phyloP scores from a whole-genome alignment of 2,113 vertebrate species.

The Trematomus loennbergii region DNA sequence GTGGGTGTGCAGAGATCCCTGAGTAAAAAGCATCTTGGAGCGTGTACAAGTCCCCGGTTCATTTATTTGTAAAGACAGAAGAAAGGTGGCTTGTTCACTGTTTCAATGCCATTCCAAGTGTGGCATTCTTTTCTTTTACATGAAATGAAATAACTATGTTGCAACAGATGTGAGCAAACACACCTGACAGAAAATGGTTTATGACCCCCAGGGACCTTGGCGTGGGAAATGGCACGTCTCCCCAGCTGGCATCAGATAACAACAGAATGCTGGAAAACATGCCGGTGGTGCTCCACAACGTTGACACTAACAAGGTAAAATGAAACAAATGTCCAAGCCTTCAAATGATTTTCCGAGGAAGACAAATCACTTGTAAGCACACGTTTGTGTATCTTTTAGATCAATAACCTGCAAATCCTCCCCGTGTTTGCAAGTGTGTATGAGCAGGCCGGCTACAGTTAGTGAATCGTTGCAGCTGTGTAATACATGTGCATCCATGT shows the following conservation, averaged over 20 bases:
- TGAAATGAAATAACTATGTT: conserved; percentile 18
- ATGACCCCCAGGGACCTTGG: conserved; percentile 85
- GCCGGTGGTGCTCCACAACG: conserved; percentile 85
- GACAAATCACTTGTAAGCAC: neutral
- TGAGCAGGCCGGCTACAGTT: neutral
- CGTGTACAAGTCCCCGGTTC: neutral
- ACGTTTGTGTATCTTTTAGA: neutral
- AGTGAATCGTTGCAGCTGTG: conserved; percentile 25
- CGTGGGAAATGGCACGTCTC: conserved; percentile 78
- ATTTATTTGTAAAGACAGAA: conserved; percentile 3
- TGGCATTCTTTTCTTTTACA: conserved; percentile 6
- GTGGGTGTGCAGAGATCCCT: conserved; percentile 31
- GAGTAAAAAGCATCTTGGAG: conserved; percentile 29
- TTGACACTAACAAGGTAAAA: conserved; percentile 88
- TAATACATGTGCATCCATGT: conserved; percentile 51
- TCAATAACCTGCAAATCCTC: neutral
- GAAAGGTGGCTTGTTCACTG: neutral
- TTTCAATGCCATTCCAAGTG: neutral
- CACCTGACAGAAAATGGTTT: conserved; percentile 50
- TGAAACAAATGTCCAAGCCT: conserved; percentile 14
- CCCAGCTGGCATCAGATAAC: conserved; percentile 83
- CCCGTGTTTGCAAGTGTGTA: neutral
- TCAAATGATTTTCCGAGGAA: neutral
- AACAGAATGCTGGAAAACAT: conserved; percentile 79
- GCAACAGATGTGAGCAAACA: conserved; percentile 16